phyloP scores from a whole-genome alignment of 2,888 invertebrate species.

The Prosapia bicincta region DNA sequence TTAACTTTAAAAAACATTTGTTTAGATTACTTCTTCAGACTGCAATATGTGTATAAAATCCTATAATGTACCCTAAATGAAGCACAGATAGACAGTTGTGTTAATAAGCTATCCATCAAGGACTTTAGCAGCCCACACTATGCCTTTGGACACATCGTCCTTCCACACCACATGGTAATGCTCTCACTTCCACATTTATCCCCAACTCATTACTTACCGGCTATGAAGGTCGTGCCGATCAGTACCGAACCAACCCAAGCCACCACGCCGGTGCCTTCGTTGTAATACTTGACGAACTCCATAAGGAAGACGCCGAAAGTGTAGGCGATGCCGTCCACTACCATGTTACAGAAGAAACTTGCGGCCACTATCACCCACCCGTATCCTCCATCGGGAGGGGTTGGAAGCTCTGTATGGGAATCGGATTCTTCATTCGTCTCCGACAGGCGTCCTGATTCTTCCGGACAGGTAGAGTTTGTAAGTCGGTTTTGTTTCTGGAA shows the following conservation, averaged over 20 bases:
- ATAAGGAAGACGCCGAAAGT: constrained; percentile 91
- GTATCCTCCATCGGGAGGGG: constrained; percentile 87
- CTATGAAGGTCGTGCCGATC: constrained; percentile 91
- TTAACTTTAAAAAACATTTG: too few relatives aligned
- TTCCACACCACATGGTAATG: too few relatives aligned
- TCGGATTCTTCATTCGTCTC: neutral
- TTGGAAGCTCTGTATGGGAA: constrained; percentile 53
- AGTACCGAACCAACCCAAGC: constrained; percentile 93
- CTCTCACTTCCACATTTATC: too few relatives aligned
- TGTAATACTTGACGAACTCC: constrained; percentile 74
- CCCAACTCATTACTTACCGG: constrained; percentile 61
- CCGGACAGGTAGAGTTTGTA: neutral
- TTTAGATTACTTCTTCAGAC: too few relatives aligned
- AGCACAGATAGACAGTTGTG: too few relatives aligned
- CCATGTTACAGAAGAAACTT: constrained; percentile 95
- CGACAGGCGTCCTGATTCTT: neutral
- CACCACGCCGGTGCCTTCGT: constrained; percentile 78
- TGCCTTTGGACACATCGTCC: too few relatives aligned
- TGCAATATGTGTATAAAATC: too few relatives aligned
- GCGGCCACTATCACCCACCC: constrained; percentile 94
- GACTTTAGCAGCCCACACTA: too few relatives aligned
- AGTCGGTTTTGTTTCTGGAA: neutral
- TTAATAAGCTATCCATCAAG: too few relatives aligned
- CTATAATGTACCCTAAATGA: too few relatives aligned
- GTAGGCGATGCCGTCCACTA: constrained; percentile 96